A percentile compares a stretch with the other conserved stretches of the same genome.
Conservation (phyloP, 2,113 vertebrate genomes). For the Amblyopsis rosae region DNA sequence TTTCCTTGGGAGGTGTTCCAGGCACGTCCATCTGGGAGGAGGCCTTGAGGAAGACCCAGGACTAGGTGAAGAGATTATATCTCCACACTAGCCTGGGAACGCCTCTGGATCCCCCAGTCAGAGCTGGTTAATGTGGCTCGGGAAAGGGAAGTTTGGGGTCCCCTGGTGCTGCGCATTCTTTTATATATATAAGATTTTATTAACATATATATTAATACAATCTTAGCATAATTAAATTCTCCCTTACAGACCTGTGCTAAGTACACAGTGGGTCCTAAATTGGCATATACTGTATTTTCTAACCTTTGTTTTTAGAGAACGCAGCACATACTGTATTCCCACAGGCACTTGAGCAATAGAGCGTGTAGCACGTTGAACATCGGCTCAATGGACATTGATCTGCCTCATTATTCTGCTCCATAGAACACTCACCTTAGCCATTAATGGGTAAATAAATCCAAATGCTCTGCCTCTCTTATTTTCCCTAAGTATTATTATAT, state of each 20-base stretch:
- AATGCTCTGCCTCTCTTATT: slow-evolving; percentile 13
- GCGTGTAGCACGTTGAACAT: slow-evolving; percentile 17
- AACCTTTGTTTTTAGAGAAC: slow-evolving; percentile 23
- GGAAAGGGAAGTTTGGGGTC: no score
- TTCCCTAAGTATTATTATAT: background rate
- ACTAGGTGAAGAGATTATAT: no score
- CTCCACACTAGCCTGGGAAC: no score
- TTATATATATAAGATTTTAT: no score
- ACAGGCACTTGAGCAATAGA: slow-evolving; percentile 39
- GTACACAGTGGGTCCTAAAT: no score
- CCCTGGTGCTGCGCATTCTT: no score
- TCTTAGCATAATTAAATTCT: slow-evolving; percentile 28
- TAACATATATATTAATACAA: no score
- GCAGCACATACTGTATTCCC: slow-evolving; percentile 20
- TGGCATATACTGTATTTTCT: slow-evolving; percentile 25
- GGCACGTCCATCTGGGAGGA: no score
- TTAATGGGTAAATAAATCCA: slow-evolving; percentile 59
- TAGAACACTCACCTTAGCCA: slow-evolving; percentile 49
- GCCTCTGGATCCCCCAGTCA: no score
- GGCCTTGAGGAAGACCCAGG: no score
- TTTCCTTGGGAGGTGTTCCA: no score
- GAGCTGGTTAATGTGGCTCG: no score
- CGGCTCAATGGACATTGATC: slow-evolving; percentile 57
- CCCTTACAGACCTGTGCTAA: slow-evolving; percentile 4
- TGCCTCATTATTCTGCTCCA: slow-evolving; percentile 52